Conservation (phyloP, 2,888 invertebrate genomes). For the Sialis fuliginosa region DNA sequence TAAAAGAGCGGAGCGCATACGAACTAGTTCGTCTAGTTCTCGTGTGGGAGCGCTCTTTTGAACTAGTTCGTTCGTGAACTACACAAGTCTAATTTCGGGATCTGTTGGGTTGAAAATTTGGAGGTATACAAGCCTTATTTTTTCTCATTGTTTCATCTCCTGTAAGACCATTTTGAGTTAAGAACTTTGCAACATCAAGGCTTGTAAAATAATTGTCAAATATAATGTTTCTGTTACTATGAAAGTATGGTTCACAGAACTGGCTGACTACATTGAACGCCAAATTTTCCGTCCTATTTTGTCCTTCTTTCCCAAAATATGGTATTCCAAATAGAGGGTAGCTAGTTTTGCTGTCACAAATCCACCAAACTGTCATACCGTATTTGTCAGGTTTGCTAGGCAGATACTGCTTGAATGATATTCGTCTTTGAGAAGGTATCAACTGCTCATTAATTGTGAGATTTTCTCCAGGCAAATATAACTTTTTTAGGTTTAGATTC, state of each 20-base stretch:
- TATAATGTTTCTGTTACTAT: constrained; percentile 4
- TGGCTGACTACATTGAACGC: not conserved
- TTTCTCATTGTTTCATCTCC: constrained; percentile 3
- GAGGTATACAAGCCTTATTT: constrained; percentile 2
- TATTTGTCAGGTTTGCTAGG: constrained; percentile 9
- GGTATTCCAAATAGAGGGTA: constrained; percentile 2
- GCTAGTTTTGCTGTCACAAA: constrained; percentile 3
- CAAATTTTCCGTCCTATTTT: constrained; percentile 1
- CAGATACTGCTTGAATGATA: constrained; percentile 7
- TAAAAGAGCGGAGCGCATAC: too few relatives aligned
- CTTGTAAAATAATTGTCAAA: constrained; percentile 5
- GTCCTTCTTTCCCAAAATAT: constrained; percentile 2
- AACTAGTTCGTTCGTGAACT: too few relatives aligned
- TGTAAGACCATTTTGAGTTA: constrained; percentile 3
- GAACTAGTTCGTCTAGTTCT: too few relatives aligned
- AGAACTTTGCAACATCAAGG: constrained; percentile 3
- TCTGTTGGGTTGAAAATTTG: constrained; percentile 5
- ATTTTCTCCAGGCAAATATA: constrained; percentile 7
- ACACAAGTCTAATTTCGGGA: too few relatives aligned
- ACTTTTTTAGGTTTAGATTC: constrained; percentile 5
- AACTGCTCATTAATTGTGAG: constrained; percentile 7
- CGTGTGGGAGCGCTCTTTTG: too few relatives aligned
- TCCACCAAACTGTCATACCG: constrained; percentile 8
- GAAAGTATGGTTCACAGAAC: constrained; percentile 4
- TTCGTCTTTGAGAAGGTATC: constrained; percentile 6